Conservation (phyloP, 2,888 invertebrate species). For the Phengaris arion region DNA sequence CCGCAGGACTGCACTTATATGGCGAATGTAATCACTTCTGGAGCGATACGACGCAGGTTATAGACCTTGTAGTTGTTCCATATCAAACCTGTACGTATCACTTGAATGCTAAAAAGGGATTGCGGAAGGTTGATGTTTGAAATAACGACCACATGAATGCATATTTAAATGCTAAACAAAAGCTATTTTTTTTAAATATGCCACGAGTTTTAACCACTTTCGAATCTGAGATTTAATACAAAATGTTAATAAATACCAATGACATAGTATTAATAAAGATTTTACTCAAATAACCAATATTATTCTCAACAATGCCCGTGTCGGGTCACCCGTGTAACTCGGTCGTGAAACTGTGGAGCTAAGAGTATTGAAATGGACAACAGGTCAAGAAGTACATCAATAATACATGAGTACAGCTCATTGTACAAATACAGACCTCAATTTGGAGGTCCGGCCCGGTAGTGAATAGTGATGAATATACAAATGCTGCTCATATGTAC, state of each 20-base stretch:
- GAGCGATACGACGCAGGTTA: background rate
- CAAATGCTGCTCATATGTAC: background rate
- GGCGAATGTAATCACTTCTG: background rate
- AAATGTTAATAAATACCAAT: background rate
- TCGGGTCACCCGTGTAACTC: background rate
- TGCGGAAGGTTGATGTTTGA: too few relatives aligned
- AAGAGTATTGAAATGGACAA: background rate
- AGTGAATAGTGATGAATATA: background rate
- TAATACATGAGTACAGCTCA: background rate
- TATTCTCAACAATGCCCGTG: background rate
- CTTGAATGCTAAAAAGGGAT: background rate
- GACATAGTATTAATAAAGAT: background rate
- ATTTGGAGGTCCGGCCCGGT: background rate
- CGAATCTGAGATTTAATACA: too few relatives aligned
- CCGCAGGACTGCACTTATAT: background rate
- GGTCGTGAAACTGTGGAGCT: background rate
- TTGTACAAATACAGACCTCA: background rate
- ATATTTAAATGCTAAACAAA: too few relatives aligned
- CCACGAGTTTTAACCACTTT: too few relatives aligned
- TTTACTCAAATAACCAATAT: background rate
- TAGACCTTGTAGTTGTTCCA: background rate
- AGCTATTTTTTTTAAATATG: too few relatives aligned
- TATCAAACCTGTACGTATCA: too few relatives aligned
- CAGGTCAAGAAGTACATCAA: background rate
- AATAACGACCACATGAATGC: too few relatives aligned